Percentiles rank a stretch among this genome's conserved stretches.
phyloP scores from a whole-genome alignment of 2,113 vertebrate species.

The Erinaceus europaeus region DNA sequence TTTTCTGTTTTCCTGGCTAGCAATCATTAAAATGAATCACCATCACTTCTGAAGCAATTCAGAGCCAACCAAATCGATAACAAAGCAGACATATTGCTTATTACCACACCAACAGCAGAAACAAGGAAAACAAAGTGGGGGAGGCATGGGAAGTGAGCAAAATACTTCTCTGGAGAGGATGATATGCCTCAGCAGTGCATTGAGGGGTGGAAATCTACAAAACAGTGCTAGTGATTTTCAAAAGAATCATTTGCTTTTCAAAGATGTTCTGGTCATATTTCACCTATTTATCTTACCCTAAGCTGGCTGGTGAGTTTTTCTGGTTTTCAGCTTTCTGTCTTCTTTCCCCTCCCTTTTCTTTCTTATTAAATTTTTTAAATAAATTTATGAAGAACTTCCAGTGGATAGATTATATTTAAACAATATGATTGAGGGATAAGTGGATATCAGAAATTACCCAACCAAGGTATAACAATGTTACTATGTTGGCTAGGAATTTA shows the following conservation, averaged over 20 bases:
- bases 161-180: neutral
- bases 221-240: neutral
- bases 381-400: too few relatives aligned
- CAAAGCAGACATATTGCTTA: neutral
- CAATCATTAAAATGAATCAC: neutral
- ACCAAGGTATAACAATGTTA: too few relatives aligned
- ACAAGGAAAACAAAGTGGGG: neutral
- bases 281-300: neutral
- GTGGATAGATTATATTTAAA: too few relatives aligned
- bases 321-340: neutral
- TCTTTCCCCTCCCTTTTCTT: neutral
- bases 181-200: rapidly evolving
- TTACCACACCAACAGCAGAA: neutral
- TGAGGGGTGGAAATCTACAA: neutral
- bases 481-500: too few relatives aligned
- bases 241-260: neutral
- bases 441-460: too few relatives aligned
- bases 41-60: neutral
- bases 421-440: too few relatives aligned
- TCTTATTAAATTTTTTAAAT: too few relatives aligned
- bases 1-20: neutral
- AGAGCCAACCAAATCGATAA: neutral
- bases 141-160: neutral
- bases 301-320: neutral
- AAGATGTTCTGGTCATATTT: neutral